phyloP scores from a whole-genome alignment of 1,140 invertebrate species.

The Drosophila orena region DNA sequence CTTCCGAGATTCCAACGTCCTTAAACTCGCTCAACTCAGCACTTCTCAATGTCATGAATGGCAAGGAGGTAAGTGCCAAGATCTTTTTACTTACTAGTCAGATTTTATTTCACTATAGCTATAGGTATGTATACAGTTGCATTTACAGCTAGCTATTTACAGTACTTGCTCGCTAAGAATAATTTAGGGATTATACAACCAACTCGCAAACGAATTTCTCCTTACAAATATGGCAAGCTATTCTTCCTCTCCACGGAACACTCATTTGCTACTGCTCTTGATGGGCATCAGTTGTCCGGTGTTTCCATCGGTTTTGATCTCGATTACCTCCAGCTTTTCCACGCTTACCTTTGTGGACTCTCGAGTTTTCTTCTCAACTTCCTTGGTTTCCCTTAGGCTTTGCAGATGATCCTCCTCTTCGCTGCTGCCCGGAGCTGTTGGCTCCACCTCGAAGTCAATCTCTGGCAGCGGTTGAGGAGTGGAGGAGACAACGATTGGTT shows the following conservation, averaged over 20 bases:
- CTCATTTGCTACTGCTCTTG: conserved; percentile 38
- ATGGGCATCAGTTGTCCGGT: conserved; percentile 79
- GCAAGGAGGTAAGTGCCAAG: conserved; percentile 42
- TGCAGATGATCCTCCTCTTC: conserved; percentile 59
- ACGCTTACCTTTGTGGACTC: conserved; percentile 73
- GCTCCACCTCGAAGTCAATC: conserved; percentile 39
- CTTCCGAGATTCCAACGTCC: conserved; percentile 32
- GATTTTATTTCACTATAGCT: conserved; percentile 64
- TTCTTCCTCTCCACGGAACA: conserved; percentile 7
- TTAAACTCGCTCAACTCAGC: conserved; percentile 30
- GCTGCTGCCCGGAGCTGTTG: conserved; percentile 32
- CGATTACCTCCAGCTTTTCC: conserved; percentile 82
- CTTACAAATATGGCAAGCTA: conserved; percentile 81
- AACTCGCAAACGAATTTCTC: conserved; percentile 54
- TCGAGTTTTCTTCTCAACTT: conserved; percentile 37
- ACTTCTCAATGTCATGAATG: conserved; percentile 24
- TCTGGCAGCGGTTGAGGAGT: conserved; percentile 61
- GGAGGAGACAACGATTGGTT: conserved; percentile 70
- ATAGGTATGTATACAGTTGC: conserved; percentile 59
- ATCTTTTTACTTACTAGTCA: conserved; percentile 59
- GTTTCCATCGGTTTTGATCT: conserved; percentile 80
- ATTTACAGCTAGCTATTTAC: conserved; percentile 74
- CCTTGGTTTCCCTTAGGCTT: conserved; percentile 61
- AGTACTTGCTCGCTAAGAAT: conserved; percentile 76
- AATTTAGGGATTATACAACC: conserved; percentile 60